phyloP scores from a whole-genome alignment of 2,113 vertebrate genomes.

The Crocuta crocuta region DNA sequence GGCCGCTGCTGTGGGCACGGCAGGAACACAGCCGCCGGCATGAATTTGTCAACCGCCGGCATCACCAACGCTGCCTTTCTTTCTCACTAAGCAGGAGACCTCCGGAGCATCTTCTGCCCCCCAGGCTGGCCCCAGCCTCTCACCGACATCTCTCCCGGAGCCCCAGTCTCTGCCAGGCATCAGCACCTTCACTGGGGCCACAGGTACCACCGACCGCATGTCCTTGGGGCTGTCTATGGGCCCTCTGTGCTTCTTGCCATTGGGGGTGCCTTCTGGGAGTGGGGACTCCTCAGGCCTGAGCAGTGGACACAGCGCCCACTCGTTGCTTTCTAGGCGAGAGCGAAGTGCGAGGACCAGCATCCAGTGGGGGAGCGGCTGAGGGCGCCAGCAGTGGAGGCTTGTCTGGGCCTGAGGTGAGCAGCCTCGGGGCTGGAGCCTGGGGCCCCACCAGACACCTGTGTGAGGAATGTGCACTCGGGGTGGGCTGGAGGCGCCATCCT shows the following conservation, averaged over 20 bases:
- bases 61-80: accelerated
- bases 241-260: accelerated
- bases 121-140: background rate
- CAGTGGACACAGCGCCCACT: background rate
- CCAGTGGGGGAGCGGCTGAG: background rate
- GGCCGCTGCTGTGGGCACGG: accelerated
- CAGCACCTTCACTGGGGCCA: conserved; percentile 80
- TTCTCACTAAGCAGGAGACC: conserved; percentile 72
- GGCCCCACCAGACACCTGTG: background rate
- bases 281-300: background rate
- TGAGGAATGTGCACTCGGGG: background rate
- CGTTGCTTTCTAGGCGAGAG: conserved; percentile 39
- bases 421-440: accelerated
- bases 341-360: background rate
- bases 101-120: background rate
- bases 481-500: background rate
- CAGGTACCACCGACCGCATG: conserved; percentile 81
- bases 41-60: accelerated
- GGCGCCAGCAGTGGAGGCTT: background rate
- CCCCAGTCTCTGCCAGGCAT: conserved; percentile 61
- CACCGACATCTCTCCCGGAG: background rate
- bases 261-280: background rate
- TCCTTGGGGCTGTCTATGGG: background rate
- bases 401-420: conserved; percentile 62
- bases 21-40: no score